These are phyloP conservation scores for Oncorhynchus tshawytscha DNA, from an alignment of 2,113 vertebrate genomes.

Conservation along the genomic window DNA sequence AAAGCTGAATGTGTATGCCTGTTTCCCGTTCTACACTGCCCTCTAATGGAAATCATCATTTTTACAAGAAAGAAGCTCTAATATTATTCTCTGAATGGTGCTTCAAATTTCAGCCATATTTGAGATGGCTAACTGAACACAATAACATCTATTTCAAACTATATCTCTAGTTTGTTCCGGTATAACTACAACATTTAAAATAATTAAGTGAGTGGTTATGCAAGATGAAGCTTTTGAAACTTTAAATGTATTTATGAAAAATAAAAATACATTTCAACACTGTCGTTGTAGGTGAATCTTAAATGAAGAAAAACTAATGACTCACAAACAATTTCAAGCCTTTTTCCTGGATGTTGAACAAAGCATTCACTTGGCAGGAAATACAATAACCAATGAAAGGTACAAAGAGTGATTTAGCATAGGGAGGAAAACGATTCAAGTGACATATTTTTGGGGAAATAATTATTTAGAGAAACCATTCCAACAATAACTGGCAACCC, in stretches of 20 bases:
- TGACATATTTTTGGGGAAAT: slow-evolving; percentile 76
- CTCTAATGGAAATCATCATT: slow-evolving; percentile 78
- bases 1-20: slow-evolving; percentile 68
- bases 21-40: slow-evolving; percentile 78
- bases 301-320: background rate
- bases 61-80: slow-evolving; percentile 43
- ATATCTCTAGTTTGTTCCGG: no score
- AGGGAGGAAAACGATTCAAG: slow-evolving; percentile 69
- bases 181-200: background rate
- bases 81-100: no score
- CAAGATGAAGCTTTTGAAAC: background rate
- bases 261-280: background rate
- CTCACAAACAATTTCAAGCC: slow-evolving; percentile 63
- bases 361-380: slow-evolving; percentile 74
- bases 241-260: background rate
- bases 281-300: background rate
- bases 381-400: slow-evolving; percentile 73
- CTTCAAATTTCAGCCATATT: slow-evolving; percentile 2
- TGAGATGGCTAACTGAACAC: background rate
- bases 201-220: background rate
- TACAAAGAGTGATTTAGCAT: slow-evolving; percentile 76
- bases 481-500: slow-evolving; percentile 72
- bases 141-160: background rate
- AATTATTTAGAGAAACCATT: slow-evolving; percentile 75
- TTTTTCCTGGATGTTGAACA: slow-evolving; percentile 75